Conservation (phyloP, 2,888 invertebrate species). For the Ormyrus thymus region DNA sequence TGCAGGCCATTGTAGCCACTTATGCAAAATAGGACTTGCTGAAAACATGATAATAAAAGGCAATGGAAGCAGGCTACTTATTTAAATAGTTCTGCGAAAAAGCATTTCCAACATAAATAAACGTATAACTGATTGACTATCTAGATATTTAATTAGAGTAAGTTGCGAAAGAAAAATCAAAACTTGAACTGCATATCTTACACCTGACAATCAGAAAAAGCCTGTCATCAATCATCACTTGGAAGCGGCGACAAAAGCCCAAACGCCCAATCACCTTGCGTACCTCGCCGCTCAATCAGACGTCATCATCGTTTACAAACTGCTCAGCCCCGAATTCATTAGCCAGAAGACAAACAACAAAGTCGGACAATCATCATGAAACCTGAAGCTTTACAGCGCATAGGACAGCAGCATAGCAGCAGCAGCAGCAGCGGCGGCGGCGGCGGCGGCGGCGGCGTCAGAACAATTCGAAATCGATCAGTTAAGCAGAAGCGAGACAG, state of each 20-base stretch:
- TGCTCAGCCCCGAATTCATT: background rate
- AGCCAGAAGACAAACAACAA: background rate
- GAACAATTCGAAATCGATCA: slow-evolving; percentile 49
- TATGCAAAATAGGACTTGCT: too few relatives aligned
- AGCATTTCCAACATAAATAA: too few relatives aligned
- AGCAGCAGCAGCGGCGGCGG: background rate
- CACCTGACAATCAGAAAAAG: too few relatives aligned
- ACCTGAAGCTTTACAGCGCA: background rate
- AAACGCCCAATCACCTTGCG: slow-evolving; percentile 1
- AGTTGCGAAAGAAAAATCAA: too few relatives aligned
- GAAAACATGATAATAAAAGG: background rate
- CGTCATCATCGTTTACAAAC: slow-evolving; percentile 12
- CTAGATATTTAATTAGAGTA: too few relatives aligned
- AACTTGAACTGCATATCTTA: too few relatives aligned
- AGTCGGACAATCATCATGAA: background rate
- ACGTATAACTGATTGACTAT: too few relatives aligned
- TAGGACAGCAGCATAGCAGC: background rate
- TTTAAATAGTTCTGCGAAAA: too few relatives aligned
- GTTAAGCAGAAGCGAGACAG: slow-evolving; percentile 11
- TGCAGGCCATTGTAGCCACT: too few relatives aligned
- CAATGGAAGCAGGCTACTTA: background rate
- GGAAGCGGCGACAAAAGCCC: background rate
- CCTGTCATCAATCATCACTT: background rate
- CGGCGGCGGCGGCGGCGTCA: background rate
- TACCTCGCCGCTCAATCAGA: background rate